A percentile compares a stretch with the other conserved stretches of the same genome.
These are phyloP conservation scores for Eristalinus sepulchralis DNA, from an alignment of 2,888 invertebrate genomes.

Conservation along the genomic window DNA sequence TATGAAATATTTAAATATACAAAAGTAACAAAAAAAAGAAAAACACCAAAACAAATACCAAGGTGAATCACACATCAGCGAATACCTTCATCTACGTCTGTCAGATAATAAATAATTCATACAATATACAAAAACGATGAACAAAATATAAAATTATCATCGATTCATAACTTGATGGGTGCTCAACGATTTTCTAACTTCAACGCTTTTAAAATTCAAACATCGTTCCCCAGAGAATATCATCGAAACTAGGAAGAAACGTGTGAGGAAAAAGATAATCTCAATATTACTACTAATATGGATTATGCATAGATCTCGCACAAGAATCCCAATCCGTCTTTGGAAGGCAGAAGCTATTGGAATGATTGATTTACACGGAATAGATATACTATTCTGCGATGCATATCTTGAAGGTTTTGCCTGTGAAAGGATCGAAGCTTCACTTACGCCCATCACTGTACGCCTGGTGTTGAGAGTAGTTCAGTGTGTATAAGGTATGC, in stretches of 20 bases:
- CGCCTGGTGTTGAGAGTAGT: slow-evolving; percentile 7
- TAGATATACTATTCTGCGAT: slow-evolving; percentile 7
- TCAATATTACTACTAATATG: slow-evolving; percentile 12
- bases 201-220: slow-evolving; percentile 56
- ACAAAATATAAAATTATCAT: slow-evolving; percentile 29
- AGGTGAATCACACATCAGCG: slow-evolving; percentile 52
- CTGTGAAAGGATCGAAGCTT: neutral
- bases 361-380: slow-evolving; percentile 54
- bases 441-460: neutral
- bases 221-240: slow-evolving; percentile 35
- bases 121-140: slow-evolving; percentile 27
- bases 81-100: slow-evolving; percentile 33
- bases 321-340: slow-evolving; percentile 9
- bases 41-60: slow-evolving; percentile 28
- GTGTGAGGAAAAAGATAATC: slow-evolving; percentile 22
- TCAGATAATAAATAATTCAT: slow-evolving; percentile 66
- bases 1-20: slow-evolving; percentile 19
- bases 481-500: neutral
- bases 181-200: slow-evolving; percentile 52
- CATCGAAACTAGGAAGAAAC: slow-evolving; percentile 57
- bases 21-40: slow-evolving; percentile 1
- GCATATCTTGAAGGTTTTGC: neutral
- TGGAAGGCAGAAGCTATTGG: slow-evolving; percentile 27
- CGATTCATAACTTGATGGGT: slow-evolving; percentile 57
- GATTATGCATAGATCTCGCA: slow-evolving; percentile 28